phyloP scores from a whole-genome alignment of 1,140 invertebrate genomes.

The Samia ricini region DNA sequence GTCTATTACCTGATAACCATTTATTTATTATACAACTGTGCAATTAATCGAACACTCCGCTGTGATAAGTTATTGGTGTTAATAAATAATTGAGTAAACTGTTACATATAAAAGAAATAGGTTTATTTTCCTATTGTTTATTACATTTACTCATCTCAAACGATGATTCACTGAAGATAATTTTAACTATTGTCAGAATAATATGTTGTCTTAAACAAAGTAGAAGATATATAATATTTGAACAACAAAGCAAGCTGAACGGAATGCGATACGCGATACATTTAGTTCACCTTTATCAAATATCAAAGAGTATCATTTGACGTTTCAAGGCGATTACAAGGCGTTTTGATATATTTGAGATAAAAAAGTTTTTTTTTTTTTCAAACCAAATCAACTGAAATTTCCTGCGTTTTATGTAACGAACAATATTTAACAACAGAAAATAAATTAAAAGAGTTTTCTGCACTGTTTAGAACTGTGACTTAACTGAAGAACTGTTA shows the following conservation, averaged over 20 bases:
- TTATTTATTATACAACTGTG: too few relatives aligned
- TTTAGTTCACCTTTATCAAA: conserved; percentile 30
- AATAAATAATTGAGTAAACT: too few relatives aligned
- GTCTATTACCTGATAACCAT: too few relatives aligned
- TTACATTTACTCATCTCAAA: too few relatives aligned
- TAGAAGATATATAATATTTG: neutral
- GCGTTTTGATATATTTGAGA: conserved; percentile 22
- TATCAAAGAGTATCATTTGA: conserved; percentile 29
- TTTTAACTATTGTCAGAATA: neutral
- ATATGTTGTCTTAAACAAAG: neutral
- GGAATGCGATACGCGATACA: conserved; percentile 25
- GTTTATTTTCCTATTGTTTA: too few relatives aligned
- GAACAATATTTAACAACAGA: neutral
- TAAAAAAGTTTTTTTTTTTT: conserved; percentile 16
- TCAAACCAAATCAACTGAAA: conserved; percentile 2
- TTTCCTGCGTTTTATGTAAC: conserved; percentile 4
- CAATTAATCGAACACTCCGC: too few relatives aligned
- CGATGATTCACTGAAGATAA: neutral
- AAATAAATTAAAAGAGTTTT: neutral
- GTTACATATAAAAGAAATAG: too few relatives aligned
- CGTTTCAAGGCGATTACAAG: conserved; percentile 33
- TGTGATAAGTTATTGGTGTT: too few relatives aligned
- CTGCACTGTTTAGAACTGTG: too few relatives aligned
- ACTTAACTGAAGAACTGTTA: too few relatives aligned
- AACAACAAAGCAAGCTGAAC: conserved; percentile 5